Evolutionary conservation across 2,113 vertebrate genomes (phyloP).

Genomic region (Myanophis thanlyinensis): DNA sequence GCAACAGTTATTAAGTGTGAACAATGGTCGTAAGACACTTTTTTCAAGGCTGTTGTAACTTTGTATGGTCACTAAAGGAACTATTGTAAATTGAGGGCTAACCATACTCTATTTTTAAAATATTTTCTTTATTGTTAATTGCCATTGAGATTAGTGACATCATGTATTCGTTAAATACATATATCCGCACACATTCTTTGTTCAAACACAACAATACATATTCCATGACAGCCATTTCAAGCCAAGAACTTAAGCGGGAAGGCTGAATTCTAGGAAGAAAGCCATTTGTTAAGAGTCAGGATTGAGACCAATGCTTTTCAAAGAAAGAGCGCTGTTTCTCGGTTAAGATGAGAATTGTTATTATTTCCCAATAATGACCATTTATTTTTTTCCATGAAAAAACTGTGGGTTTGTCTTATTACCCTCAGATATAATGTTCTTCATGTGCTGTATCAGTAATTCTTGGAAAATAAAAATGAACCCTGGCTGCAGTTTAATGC

Average conservation of each 20-base stretch:
- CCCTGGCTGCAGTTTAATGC: background rate
- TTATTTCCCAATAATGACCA: background rate
- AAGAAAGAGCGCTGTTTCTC: background rate
- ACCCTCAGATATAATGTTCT: background rate
- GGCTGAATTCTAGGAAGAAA: background rate
- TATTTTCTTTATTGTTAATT: background rate
- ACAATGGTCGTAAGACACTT: background rate
- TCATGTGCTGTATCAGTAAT: background rate
- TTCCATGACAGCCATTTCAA: background rate
- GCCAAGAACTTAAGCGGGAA: background rate
- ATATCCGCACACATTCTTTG: background rate
- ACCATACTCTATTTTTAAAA: background rate
- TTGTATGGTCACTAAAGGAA: background rate
- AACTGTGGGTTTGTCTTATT: background rate
- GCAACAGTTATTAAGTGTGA: background rate
- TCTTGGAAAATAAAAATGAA: background rate
- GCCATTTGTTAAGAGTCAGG: background rate
- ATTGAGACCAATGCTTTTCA: background rate
- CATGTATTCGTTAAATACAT: background rate
- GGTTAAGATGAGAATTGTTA: background rate
- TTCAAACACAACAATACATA: fast-evolving
- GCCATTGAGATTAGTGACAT: background rate
- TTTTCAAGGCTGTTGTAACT: background rate
- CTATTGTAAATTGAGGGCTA: background rate
- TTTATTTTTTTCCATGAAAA: background rate